phyloP scores from a whole-genome alignment of 2,113 vertebrate genomes.

The Rhineura floridana region DNA sequence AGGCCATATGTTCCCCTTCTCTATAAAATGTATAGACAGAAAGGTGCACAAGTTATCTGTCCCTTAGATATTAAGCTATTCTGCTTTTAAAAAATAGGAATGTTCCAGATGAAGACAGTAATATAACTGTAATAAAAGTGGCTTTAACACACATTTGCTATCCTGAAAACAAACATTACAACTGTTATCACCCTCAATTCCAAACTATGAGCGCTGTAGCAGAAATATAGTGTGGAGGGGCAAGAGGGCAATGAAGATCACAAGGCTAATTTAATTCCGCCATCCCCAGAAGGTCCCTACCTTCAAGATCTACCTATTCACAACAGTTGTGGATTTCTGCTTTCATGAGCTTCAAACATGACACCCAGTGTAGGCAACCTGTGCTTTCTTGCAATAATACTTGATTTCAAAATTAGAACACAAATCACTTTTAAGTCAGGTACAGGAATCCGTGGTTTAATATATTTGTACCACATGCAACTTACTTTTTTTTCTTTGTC shows the following conservation, averaged over 20 bases:
- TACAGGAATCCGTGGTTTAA: background rate
- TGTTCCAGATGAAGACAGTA: background rate
- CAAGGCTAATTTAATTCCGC: background rate
- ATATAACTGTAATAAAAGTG: fast-evolving
- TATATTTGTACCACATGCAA: background rate
- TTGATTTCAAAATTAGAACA: background rate
- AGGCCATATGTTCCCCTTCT: slow-evolving; percentile 48
- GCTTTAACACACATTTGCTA: background rate
- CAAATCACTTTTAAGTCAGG: background rate
- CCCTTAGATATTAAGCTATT: slow-evolving; percentile 9
- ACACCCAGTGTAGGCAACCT: background rate
- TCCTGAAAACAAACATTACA: background rate
- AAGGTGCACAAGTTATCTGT: slow-evolving; percentile 17
- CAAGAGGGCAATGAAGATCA: background rate
- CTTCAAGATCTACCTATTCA: background rate
- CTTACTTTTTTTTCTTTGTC: background rate
- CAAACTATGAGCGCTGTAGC: background rate
- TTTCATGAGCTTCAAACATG: background rate
- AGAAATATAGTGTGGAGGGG: background rate
- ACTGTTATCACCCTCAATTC: background rate
- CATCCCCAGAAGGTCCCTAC: background rate
- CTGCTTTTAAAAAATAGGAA: no score
- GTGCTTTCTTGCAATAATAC: background rate
- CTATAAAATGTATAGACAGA: slow-evolving; percentile 25
- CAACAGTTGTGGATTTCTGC: background rate